phyloP scores from a whole-genome alignment of 2,888 invertebrate species.

The Diabrotica balteata region DNA sequence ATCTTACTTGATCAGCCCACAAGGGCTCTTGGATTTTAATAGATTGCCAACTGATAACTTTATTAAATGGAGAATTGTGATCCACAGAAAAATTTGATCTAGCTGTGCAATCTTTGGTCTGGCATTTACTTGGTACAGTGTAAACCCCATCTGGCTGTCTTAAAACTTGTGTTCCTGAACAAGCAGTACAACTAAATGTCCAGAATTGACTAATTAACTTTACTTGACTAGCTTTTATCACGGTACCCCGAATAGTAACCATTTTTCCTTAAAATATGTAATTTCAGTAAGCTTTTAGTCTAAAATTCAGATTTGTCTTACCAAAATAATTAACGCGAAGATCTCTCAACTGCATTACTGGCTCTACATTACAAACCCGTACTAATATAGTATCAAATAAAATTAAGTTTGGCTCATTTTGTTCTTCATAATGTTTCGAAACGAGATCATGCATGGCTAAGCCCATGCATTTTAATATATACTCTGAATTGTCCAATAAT shows the following conservation, averaged over 20 bases:
- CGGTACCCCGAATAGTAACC: slow-evolving; percentile 83
- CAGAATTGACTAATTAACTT: slow-evolving; percentile 78
- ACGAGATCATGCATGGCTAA: slow-evolving; percentile 80
- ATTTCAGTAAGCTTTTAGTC: slow-evolving; percentile 1
- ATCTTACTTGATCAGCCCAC: slow-evolving; percentile 69
- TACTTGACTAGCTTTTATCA: slow-evolving; percentile 79
- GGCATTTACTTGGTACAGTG: slow-evolving; percentile 66
- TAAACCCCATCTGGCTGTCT: slow-evolving; percentile 70
- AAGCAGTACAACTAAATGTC: slow-evolving; percentile 78
- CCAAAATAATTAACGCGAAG: slow-evolving; percentile 78
- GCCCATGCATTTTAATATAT: slow-evolving; percentile 74
- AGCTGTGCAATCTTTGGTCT: slow-evolving; percentile 64
- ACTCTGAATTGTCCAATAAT: slow-evolving; percentile 71
- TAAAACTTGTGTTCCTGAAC: slow-evolving; percentile 71
- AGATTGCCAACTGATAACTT: slow-evolving; percentile 79
- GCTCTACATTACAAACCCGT: slow-evolving; percentile 70
- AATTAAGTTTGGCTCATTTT: slow-evolving; percentile 56
- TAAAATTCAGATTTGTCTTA: slow-evolving; percentile 52
- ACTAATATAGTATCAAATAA: slow-evolving; percentile 61
- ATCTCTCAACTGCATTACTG: slow-evolving; percentile 71
- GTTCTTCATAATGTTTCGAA: slow-evolving; percentile 53
- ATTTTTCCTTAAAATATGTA: slow-evolving; percentile 67
- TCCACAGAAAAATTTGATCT: slow-evolving; percentile 70
- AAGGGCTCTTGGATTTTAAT: slow-evolving; percentile 83
- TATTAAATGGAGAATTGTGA: slow-evolving; percentile 73